Conservation (phyloP, 1,140 invertebrate species). For the Meloidogyne hapla region DNA sequence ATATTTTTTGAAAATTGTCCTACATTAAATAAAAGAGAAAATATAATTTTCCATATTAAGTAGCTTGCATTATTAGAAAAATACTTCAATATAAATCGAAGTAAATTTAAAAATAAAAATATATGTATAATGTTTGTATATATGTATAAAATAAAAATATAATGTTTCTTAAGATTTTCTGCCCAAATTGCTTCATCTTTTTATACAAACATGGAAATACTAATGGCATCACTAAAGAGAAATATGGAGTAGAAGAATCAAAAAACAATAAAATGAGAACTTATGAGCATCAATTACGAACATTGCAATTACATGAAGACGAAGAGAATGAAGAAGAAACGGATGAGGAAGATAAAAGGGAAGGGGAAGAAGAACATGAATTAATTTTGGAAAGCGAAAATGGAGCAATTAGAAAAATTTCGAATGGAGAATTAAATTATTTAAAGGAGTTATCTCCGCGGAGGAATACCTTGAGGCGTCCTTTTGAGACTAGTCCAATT, state of each 20-base stretch:
- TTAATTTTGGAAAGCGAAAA: neutral
- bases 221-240: neutral
- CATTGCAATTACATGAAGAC: constrained; percentile 16
- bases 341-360: neutral
- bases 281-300: constrained; percentile 27
- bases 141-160: too few species aligned
- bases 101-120: neutral
- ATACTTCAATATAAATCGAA: too few species aligned
- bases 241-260: neutral
- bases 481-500: constrained; percentile 20
- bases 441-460: neutral
- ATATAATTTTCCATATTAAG: too few species aligned
- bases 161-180: constrained; percentile 9
- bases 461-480: neutral
- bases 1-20: too few species aligned
- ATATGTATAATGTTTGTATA: too few species aligned
- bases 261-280: neutral
- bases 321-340: neutral
- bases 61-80: too few species aligned
- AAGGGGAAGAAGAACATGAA: neutral
- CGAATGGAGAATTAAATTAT: neutral
- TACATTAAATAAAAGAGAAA: too few species aligned
- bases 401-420: neutral
- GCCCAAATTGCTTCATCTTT: constrained; percentile 23
- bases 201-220: constrained; percentile 2